A percentile compares a stretch with the other conserved stretches of the same genome.
phyloP scores from a whole-genome alignment of 2,797 vertebrate genomes.

The Bradypodion pumilum region DNA sequence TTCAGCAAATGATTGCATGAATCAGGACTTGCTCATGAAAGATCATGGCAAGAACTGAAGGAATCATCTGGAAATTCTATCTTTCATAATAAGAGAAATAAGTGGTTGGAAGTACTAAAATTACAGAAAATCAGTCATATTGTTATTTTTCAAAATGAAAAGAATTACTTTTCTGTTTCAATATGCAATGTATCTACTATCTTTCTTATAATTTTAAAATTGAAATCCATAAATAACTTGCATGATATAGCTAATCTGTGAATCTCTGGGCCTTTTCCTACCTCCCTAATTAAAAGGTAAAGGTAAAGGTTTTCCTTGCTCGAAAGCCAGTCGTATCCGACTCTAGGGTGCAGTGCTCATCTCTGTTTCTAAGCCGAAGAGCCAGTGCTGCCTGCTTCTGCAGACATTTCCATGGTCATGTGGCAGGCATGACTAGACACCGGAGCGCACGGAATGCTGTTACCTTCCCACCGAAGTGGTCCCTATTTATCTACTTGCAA shows the following conservation, averaged over 20 bases:
- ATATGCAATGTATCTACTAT: constrained; percentile 1
- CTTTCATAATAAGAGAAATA: neutral
- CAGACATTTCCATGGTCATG: too few relatives aligned
- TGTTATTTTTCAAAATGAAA: constrained; percentile 35
- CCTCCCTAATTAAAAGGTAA: constrained; percentile 60
- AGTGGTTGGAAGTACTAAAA: neutral
- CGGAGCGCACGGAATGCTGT: too few relatives aligned
- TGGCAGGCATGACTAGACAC: too few relatives aligned
- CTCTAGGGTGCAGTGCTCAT: too few relatives aligned
- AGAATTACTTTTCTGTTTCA: neutral
- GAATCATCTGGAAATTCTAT: neutral
- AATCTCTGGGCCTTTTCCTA: constrained; percentile 47
- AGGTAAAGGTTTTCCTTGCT: too few relatives aligned
- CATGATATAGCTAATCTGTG: constrained; percentile 41
- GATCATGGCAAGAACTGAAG: neutral
- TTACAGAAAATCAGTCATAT: constrained; percentile 30
- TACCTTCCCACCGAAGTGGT: too few relatives aligned
- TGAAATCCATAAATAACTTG: constrained; percentile 38
- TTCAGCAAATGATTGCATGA: neutral
- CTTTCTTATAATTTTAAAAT: constrained; percentile 36
- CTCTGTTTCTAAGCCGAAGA: too few relatives aligned
- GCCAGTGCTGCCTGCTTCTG: too few relatives aligned
- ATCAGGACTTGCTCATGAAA: neutral
- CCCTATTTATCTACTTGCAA: too few relatives aligned
- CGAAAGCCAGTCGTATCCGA: too few relatives aligned